These are phyloP conservation scores for Oreochromis niloticus DNA, from an alignment of 2,113 vertebrate genomes.

Conservation along the genomic window DNA sequence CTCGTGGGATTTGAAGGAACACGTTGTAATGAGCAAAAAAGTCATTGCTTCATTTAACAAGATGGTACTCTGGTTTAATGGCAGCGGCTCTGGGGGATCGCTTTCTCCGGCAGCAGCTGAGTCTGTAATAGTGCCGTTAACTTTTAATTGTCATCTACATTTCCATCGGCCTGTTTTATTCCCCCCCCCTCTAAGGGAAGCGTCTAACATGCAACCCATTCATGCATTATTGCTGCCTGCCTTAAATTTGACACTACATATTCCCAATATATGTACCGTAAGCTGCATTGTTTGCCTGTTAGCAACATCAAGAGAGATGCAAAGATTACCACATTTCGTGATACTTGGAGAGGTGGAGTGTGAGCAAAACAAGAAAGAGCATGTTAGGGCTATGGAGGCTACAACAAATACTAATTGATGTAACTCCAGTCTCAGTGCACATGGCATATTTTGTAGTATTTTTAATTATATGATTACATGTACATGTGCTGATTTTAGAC, in stretches of 20 bases:
- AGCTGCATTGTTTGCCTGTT: not conserved
- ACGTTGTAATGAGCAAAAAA: constrained; percentile 4
- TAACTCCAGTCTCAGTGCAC: not conserved
- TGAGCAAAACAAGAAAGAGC: not conserved
- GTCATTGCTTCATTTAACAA: not conserved
- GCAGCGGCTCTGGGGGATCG: not conserved
- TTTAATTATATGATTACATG: constrained; percentile 7
- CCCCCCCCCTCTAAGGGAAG: not conserved
- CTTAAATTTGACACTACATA: not conserved
- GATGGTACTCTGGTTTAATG: not conserved
- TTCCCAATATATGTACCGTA: not conserved
- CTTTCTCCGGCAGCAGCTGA: not conserved
- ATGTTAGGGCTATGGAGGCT: not conserved
- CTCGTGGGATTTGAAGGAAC: not conserved
- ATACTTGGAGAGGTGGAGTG: not conserved
- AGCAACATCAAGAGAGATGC: not conserved
- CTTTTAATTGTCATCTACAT: not conserved
- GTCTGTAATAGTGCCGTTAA: not conserved
- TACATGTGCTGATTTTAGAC: not conserved
- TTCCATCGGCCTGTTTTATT: not conserved
- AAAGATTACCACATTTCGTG: not conserved
- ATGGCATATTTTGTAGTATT: not conserved
- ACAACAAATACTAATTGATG: not conserved
- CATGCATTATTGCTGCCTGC: not conserved
- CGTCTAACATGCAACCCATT: not conserved